Conservation (phyloP, 2,888 invertebrate genomes). For the Erynnis tages region DNA sequence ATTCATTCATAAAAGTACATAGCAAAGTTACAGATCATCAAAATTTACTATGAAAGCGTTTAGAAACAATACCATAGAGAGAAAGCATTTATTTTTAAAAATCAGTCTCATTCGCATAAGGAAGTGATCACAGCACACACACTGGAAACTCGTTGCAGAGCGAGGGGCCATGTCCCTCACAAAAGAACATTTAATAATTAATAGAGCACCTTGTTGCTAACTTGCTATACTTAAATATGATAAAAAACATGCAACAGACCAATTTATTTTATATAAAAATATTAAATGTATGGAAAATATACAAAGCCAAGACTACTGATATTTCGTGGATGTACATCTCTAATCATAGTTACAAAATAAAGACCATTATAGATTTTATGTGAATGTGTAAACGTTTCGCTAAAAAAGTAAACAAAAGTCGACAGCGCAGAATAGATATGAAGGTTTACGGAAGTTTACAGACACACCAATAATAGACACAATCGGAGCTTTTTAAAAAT, state of each 20-base stretch:
- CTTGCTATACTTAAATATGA: conserved; percentile 68
- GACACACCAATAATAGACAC: conserved; percentile 48
- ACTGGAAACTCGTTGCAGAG: conserved; percentile 78
- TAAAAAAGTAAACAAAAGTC: conserved; percentile 45
- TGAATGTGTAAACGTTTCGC: conserved; percentile 36
- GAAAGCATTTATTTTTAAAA: conserved; percentile 74
- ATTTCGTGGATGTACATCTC: conserved; percentile 52
- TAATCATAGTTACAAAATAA: conserved; percentile 47
- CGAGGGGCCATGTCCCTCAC: conserved; percentile 70
- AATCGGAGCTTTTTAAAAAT: conserved; percentile 39
- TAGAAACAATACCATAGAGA: conserved; percentile 62
- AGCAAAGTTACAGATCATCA: conserved; percentile 39
- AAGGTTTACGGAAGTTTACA: conserved; percentile 58
- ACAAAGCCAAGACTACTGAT: conserved; percentile 41
- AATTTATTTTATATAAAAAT: conserved; percentile 54
- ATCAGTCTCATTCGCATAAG: conserved; percentile 82
- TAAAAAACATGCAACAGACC: conserved; percentile 65
- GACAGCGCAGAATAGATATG: conserved; percentile 70
- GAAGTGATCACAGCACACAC: conserved; percentile 80
- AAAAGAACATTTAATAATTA: conserved; percentile 71
- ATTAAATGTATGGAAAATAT: conserved; percentile 54
- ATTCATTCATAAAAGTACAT: conserved; percentile 31
- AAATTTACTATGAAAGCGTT: conserved; percentile 51
- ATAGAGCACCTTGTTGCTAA: conserved; percentile 76
- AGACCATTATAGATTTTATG: conserved; percentile 35